phyloP scores from a whole-genome alignment of 1,140 invertebrate genomes.

The Drosophila serrata region DNA sequence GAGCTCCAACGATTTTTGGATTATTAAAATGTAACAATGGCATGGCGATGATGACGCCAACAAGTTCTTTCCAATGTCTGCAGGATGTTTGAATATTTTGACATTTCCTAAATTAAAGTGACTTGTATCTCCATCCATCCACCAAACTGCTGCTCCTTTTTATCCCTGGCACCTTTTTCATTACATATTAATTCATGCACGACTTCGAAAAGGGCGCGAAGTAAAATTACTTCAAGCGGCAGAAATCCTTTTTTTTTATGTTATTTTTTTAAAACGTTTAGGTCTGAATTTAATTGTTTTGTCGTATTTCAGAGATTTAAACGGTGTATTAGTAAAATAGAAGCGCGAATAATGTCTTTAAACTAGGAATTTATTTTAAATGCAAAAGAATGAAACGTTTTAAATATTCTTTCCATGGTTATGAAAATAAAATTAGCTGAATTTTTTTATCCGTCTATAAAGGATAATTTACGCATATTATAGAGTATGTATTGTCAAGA shows the following conservation, averaged over 20 bases:
- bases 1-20: conserved; percentile 69
- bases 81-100: conserved; percentile 52
- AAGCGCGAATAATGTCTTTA: neutral
- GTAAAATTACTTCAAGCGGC: conserved; percentile 4
- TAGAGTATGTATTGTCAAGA: neutral
- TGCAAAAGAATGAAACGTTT: neutral
- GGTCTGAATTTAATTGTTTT: neutral
- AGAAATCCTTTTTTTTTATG: neutral
- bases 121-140: conserved; percentile 38
- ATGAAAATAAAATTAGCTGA: too few species aligned
- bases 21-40: conserved; percentile 74
- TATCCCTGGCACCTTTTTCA: conserved; percentile 54
- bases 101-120: conserved; percentile 78
- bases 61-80: conserved; percentile 17
- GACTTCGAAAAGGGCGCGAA: conserved; percentile 45
- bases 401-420: too few species aligned
- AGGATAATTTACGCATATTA: too few species aligned
- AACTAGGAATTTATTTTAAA: neutral
- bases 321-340: neutral
- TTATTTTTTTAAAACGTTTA: neutral
- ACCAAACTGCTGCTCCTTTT: conserved; percentile 18
- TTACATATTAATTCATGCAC: conserved; percentile 70
- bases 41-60: conserved; percentile 4
- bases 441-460: too few species aligned
- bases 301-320: neutral